Evolutionary conservation across 2,113 vertebrate genomes (phyloP).

Genomic region (Serilophus lunatus): DNA sequence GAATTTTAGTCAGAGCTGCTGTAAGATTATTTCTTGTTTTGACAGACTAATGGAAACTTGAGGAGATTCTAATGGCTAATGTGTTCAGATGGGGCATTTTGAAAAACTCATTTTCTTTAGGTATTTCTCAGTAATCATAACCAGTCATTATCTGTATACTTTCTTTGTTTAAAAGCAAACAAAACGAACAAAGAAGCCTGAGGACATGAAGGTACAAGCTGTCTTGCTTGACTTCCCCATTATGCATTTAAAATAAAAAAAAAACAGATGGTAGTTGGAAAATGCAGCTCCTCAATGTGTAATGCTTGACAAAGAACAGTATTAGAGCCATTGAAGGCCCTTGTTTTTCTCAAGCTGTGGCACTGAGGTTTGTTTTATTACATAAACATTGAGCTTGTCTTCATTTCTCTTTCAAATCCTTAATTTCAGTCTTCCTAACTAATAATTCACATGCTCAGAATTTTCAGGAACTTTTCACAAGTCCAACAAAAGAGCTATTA

Average conservation of each 20-base stretch:
- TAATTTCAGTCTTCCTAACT: neutral
- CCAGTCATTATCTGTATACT: neutral
- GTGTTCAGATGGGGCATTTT: neutral
- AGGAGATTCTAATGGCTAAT: conserved; percentile 24
- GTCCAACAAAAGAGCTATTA: neutral
- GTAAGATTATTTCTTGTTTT: conserved; percentile 38
- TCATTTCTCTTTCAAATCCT: neutral
- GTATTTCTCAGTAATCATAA: neutral
- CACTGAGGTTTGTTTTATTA: neutral
- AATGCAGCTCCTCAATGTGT: neutral
- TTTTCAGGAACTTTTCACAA: neutral
- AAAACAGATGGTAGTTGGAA: neutral
- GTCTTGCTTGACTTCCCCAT: neutral
- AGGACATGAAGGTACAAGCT: neutral
- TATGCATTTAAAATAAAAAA: neutral
- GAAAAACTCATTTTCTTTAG: neutral
- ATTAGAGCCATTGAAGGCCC: neutral
- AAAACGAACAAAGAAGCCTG: neutral
- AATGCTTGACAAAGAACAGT: neutral
- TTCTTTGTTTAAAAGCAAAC: conserved; percentile 8
- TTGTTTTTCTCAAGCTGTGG: neutral
- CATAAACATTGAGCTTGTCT: neutral
- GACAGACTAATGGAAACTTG: conserved; percentile 36
- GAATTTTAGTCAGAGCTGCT: conserved; percentile 11
- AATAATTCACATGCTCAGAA: neutral